These are phyloP conservation scores for Pristis pectinata DNA, from an alignment of 2,797 vertebrate genomes.

Conservation along the genomic window DNA sequence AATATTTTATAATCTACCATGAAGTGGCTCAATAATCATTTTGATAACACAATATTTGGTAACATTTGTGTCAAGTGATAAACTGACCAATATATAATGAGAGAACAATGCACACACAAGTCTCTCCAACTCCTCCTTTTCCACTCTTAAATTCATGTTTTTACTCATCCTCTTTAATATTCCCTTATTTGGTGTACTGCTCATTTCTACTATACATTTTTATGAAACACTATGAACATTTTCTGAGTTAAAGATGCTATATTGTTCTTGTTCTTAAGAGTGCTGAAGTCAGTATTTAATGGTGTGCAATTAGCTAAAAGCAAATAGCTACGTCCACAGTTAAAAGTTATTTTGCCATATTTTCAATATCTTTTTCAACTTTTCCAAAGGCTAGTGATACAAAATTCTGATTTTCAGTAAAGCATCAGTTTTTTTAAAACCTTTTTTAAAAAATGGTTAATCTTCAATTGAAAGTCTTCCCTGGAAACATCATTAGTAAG, in stretches of 20 bases:
- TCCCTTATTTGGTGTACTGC: neutral
- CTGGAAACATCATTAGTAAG: neutral
- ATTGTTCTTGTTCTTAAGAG: conserved; percentile 1
- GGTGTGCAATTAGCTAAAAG: neutral
- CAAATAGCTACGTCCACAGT: neutral
- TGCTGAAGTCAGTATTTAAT: neutral
- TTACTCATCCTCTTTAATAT: neutral
- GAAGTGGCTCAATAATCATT: no score
- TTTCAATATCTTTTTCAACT: neutral
- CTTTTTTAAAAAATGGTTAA: neutral
- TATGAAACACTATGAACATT: neutral
- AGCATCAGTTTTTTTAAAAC: no score
- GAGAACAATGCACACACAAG: neutral
- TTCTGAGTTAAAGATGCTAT: neutral
- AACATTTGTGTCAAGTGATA: no score
- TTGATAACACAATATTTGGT: no score
- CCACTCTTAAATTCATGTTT: neutral
- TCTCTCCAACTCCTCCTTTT: neutral
- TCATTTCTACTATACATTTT: neutral
- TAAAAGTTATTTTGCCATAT: neutral
- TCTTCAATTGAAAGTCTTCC: neutral
- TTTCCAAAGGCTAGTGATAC: neutral
- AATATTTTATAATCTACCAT: no score
- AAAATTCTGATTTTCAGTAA: neutral
- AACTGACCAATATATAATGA: neutral